Conservation (phyloP, 2,888 invertebrate species). For the Chymomyza caudatula region DNA sequence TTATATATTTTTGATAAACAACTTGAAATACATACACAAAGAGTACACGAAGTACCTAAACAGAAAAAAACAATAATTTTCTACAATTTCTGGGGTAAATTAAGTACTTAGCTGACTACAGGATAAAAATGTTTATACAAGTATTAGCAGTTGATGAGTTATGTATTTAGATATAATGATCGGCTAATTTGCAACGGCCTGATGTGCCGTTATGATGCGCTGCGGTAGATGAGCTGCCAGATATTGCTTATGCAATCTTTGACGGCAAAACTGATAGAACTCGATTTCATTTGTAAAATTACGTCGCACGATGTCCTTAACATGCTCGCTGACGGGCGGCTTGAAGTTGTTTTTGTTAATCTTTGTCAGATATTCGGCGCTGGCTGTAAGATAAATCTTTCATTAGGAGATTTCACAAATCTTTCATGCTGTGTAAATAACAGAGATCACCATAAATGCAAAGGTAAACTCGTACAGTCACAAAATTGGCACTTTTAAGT, state of each 20-base stretch:
- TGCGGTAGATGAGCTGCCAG: conserved; percentile 82
- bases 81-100: conserved; percentile 27
- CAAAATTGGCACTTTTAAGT: too few species aligned
- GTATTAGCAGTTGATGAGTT: neutral
- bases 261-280: conserved; percentile 93
- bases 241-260: conserved; percentile 89
- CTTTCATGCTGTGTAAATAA: too few species aligned
- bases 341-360: conserved; percentile 93
- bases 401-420: neutral
- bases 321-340: conserved; percentile 90
- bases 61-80: conserved; percentile 32
- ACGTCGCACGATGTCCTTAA: conserved; percentile 89
- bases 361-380: conserved; percentile 86
- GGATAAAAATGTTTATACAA: conserved; percentile 38
- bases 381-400: conserved; percentile 80
- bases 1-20: conserved; percentile 41
- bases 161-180: conserved; percentile 11
- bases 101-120: conserved; percentile 37
- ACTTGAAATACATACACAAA: conserved; percentile 50
- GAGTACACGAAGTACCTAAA: conserved; percentile 23
- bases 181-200: conserved; percentile 31
- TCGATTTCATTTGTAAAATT: conserved; percentile 94
- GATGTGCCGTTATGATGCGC: conserved; percentile 55
- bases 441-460: too few species aligned
- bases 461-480: too few species aligned